A percentile compares a stretch with the other conserved stretches of the same genome.
phyloP scores from a whole-genome alignment of 2,797 vertebrate species.

The Sebastes hopkinsi region DNA sequence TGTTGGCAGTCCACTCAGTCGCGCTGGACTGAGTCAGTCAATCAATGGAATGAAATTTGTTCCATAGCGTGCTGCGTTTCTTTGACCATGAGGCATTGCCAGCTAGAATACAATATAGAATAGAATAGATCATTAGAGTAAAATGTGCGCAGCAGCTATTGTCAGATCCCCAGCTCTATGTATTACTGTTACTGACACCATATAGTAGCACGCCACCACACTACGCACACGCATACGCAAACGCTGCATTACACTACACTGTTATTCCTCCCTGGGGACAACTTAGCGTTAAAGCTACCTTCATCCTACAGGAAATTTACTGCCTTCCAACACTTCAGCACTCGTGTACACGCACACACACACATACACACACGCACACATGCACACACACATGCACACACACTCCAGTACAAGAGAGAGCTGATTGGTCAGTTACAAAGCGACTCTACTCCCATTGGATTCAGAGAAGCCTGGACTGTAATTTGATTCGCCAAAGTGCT shows the following conservation, averaged over 20 bases:
- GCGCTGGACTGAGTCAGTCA: neutral
- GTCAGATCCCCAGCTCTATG: neutral
- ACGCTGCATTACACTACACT: neutral
- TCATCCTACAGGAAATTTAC: constrained; percentile 19
- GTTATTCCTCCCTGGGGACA: constrained; percentile 17
- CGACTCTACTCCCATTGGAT: constrained; percentile 24
- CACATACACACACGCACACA: neutral
- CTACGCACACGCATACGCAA: neutral
- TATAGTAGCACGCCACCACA: neutral
- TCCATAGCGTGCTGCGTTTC: neutral
- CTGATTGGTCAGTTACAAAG: constrained; percentile 37
- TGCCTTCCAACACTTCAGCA: neutral
- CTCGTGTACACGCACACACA: neutral
- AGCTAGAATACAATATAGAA: neutral
- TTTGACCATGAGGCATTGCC: neutral
- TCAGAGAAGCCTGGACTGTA: constrained; percentile 18
- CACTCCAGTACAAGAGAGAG: neutral
- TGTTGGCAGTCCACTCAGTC: neutral
- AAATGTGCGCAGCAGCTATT: neutral
- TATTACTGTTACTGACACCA: neutral
- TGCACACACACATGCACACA: neutral
- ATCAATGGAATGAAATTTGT: neutral
- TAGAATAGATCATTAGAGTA: neutral
- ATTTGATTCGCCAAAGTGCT: constrained; percentile 52
- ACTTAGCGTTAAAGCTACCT: constrained; percentile 20